Conservation (phyloP, 2,113 vertebrate genomes). For the Clarias gariepinus region DNA sequence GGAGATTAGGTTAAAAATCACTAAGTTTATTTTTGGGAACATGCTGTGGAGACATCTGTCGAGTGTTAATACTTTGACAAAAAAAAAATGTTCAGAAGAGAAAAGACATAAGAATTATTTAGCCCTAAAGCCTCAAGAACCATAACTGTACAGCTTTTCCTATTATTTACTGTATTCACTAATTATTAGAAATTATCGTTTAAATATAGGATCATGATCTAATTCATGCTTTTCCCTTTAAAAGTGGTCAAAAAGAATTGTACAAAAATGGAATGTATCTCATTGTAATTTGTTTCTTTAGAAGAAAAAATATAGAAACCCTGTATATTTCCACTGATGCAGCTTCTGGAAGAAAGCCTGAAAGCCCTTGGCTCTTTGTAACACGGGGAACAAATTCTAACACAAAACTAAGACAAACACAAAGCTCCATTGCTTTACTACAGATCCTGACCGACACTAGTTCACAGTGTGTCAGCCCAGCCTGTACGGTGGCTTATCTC, state of each 20-base stretch:
- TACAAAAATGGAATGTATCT: background rate
- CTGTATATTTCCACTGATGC: background rate
- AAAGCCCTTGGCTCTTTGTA: background rate
- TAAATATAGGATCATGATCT: background rate
- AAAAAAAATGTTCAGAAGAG: background rate
- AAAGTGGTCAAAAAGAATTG: background rate
- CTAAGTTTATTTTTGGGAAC: background rate
- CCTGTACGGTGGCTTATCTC: constrained; percentile 28
- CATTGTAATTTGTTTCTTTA: background rate
- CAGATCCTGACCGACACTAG: background rate
- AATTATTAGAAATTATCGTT: background rate
- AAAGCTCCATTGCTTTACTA: background rate
- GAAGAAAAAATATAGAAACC: background rate
- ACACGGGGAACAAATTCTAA: background rate
- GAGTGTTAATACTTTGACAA: background rate
- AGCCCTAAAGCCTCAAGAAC: background rate
- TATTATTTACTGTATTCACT: background rate
- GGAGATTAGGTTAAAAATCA: background rate
- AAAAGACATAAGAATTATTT: background rate
- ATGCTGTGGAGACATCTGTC: background rate
- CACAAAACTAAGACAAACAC: background rate
- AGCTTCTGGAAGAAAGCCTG: background rate
- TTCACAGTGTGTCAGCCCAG: background rate
- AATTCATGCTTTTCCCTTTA: background rate
- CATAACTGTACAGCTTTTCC: background rate